phyloP scores from a whole-genome alignment of 2,888 invertebrate species.

The Nowickia ferox region DNA sequence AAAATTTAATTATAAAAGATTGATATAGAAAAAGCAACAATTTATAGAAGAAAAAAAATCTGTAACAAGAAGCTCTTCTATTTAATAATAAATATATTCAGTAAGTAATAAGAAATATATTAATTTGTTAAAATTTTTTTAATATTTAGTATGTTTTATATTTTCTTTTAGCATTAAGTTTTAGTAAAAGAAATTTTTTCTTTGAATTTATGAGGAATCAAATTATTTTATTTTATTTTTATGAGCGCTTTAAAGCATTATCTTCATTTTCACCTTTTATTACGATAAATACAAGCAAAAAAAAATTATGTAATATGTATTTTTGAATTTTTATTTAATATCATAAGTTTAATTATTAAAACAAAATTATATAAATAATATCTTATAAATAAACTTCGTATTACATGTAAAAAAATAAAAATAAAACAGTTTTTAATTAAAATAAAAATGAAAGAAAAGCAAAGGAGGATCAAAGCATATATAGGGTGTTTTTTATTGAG shows the following conservation, averaged over 20 bases:
- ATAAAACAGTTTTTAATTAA: slow-evolving; percentile 12
- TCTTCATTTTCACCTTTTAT: slow-evolving; percentile 41
- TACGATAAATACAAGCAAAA: slow-evolving; percentile 31
- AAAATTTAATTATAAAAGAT: slow-evolving; percentile 16
- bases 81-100: slow-evolving; percentile 13
- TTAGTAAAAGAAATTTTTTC: slow-evolving; percentile 40
- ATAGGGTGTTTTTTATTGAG: too few relatives aligned
- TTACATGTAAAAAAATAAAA: slow-evolving; percentile 66
- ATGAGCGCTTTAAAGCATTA: slow-evolving; percentile 41
- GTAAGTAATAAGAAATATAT: slow-evolving; percentile 11
- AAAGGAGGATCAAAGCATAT: neutral
- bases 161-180: slow-evolving; percentile 39
- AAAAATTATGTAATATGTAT: slow-evolving; percentile 69
- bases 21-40: slow-evolving; percentile 13
- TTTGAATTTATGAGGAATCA: slow-evolving; percentile 56
- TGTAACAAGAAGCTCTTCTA: slow-evolving; percentile 22
- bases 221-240: slow-evolving; percentile 63
- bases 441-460: neutral
- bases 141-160: slow-evolving; percentile 7
- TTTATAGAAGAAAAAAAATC: slow-evolving; percentile 23
- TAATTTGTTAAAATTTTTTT: slow-evolving; percentile 1
- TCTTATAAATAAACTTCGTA: slow-evolving; percentile 72
- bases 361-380: slow-evolving; percentile 67
- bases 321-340: slow-evolving; percentile 67
- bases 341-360: slow-evolving; percentile 61